Conservation (phyloP, 2,113 vertebrate species). For the Terrapene triunguis region DNA sequence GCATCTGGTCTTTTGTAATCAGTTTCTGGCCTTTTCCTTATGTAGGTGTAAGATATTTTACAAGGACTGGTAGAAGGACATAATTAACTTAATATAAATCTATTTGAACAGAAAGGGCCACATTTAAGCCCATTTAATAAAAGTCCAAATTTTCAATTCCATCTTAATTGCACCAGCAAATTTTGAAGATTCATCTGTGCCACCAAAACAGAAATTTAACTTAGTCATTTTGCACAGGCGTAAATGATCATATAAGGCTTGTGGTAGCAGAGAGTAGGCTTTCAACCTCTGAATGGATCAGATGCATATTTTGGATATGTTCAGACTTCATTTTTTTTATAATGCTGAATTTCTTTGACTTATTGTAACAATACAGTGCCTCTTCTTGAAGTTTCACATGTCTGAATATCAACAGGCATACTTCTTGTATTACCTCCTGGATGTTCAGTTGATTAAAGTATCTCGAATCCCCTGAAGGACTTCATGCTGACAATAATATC, state of each 20-base stretch:
- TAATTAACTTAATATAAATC: background rate
- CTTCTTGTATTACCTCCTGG: conserved; percentile 49
- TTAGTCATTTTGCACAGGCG: background rate
- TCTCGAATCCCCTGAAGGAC: background rate
- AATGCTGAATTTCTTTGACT: conserved; percentile 53
- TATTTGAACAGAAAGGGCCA: background rate
- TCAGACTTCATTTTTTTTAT: conserved; percentile 21
- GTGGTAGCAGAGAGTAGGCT: conserved; percentile 37
- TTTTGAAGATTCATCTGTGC: background rate
- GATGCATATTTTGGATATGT: conserved; percentile 36
- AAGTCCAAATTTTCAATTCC: background rate
- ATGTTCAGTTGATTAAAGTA: too few relatives aligned
- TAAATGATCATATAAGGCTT: conserved; percentile 28
- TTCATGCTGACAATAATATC: background rate
- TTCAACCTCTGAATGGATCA: conserved; percentile 29
- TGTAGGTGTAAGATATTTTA: background rate
- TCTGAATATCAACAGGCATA: conserved; percentile 44
- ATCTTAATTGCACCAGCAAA: background rate
- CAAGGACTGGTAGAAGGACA: background rate
- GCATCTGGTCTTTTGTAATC: background rate
- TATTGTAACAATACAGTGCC: conserved; percentile 45
- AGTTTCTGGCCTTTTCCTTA: background rate
- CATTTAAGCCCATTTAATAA: background rate
- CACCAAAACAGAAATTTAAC: background rate
- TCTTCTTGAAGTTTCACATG: conserved; percentile 36